Conservation (phyloP, 2,797 vertebrate genomes). For the Oceanodroma leucorhoa region DNA sequence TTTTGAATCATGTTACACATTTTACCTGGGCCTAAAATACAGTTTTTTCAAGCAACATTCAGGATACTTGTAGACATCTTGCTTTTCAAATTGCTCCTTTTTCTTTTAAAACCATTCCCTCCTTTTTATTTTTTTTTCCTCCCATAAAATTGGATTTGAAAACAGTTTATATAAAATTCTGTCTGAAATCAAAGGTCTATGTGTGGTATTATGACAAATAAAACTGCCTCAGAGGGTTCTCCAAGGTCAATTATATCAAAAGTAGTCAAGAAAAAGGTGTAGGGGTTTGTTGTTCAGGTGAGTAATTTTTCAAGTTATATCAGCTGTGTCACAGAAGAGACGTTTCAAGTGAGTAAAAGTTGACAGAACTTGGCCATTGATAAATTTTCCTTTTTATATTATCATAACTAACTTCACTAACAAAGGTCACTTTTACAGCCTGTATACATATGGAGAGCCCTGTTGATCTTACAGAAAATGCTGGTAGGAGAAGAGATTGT, state of each 20-base stretch:
- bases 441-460: background rate
- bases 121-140: background rate
- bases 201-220: background rate
- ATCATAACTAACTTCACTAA: background rate
- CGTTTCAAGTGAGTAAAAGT: background rate
- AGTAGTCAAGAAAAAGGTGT: background rate
- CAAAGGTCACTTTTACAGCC: background rate
- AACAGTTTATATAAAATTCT: background rate
- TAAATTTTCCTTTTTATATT: background rate
- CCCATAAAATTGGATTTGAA: background rate
- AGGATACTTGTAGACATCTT: background rate
- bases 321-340: background rate
- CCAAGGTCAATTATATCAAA: background rate
- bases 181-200: background rate
- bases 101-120: background rate
- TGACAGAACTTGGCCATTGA: background rate
- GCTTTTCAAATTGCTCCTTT: background rate
- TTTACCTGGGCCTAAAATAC: background rate
- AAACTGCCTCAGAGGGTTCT: background rate
- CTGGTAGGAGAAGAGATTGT: background rate
- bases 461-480: background rate
- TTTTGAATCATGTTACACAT: background rate
- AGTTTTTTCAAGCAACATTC: background rate
- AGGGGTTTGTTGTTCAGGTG: background rate
- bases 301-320: background rate